A percentile compares a stretch with the other conserved stretches of the same genome.
phyloP scores from a whole-genome alignment of 2,888 invertebrate genomes.

The Brachylomia viminalis region DNA sequence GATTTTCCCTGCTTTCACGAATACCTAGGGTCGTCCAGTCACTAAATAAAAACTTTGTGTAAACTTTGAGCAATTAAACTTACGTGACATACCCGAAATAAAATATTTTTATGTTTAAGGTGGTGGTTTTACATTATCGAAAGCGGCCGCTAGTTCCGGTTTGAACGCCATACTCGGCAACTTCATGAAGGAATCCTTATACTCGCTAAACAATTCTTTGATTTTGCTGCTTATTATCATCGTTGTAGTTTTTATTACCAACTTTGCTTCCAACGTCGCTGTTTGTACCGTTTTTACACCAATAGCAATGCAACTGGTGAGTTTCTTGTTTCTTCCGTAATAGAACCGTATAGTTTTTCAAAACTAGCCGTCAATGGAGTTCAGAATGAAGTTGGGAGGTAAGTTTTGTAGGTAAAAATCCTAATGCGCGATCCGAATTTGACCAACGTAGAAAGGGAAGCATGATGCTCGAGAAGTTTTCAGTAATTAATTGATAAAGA shows the following conservation, averaged over 20 bases:
- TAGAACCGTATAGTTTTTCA: background rate
- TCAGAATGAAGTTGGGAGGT: background rate
- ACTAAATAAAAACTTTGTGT: too few relatives aligned
- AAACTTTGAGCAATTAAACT: background rate
- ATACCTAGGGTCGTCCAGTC: too few relatives aligned
- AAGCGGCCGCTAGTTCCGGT: slow-evolving; percentile 73
- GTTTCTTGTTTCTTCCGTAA: background rate
- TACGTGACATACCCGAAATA: too few relatives aligned
- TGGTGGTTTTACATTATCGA: slow-evolving; percentile 81
- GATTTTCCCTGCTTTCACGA: too few relatives aligned
- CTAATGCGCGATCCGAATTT: background rate
- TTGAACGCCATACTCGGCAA: slow-evolving; percentile 77
- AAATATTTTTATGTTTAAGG: slow-evolving; percentile 68
- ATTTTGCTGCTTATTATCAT: slow-evolving; percentile 74
- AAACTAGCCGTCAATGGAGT: too few relatives aligned
- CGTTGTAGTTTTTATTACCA: slow-evolving; percentile 78
- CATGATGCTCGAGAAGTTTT: background rate
- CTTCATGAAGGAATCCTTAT: background rate
- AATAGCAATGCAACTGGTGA: slow-evolving; percentile 83
- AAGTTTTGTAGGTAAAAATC: background rate
- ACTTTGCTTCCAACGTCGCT: slow-evolving; percentile 85
- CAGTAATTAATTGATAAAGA: too few relatives aligned
- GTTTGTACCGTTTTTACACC: slow-evolving; percentile 82
- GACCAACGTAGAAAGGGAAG: background rate
- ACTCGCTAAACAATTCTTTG: rapidly evolving